Conservation (phyloP, 2,113 vertebrate genomes). For the Caloenas nicobarica region DNA sequence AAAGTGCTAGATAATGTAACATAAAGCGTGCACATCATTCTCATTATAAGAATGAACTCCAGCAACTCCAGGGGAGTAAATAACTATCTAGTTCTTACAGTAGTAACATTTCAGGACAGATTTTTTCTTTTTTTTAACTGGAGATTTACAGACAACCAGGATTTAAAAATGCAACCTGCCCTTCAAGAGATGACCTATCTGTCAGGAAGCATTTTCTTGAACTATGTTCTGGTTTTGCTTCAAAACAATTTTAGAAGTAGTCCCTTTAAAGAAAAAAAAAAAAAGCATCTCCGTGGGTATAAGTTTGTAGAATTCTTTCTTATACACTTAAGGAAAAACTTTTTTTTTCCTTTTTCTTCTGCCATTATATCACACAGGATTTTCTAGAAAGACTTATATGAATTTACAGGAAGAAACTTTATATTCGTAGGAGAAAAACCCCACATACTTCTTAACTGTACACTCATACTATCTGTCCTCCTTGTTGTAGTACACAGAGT, state of each 20-base stretch:
- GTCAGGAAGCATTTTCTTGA: background rate
- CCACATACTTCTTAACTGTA: background rate
- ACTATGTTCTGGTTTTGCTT: background rate
- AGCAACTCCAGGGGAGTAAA: background rate
- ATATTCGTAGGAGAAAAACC: background rate
- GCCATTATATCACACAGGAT: background rate
- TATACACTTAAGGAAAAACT: background rate
- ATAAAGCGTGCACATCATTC: background rate
- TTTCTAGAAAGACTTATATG: background rate
- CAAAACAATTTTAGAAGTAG: background rate
- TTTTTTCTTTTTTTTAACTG: background rate
- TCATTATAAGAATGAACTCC: background rate
- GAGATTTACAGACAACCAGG: background rate
- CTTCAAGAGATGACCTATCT: background rate
- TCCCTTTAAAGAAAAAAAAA: background rate
- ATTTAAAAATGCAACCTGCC: background rate
- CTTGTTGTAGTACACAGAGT: background rate
- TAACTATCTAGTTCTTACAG: background rate
- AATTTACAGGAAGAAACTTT: background rate
- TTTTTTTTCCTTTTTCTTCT: background rate
- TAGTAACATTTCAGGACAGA: background rate
- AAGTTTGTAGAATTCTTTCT: background rate
- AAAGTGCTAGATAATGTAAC: background rate
- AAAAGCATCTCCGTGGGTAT: background rate
- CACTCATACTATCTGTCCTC: background rate